Base-by-base conservation (phyloP, 2,113 vertebrate species). In the Nannospalax galili region DNA sequence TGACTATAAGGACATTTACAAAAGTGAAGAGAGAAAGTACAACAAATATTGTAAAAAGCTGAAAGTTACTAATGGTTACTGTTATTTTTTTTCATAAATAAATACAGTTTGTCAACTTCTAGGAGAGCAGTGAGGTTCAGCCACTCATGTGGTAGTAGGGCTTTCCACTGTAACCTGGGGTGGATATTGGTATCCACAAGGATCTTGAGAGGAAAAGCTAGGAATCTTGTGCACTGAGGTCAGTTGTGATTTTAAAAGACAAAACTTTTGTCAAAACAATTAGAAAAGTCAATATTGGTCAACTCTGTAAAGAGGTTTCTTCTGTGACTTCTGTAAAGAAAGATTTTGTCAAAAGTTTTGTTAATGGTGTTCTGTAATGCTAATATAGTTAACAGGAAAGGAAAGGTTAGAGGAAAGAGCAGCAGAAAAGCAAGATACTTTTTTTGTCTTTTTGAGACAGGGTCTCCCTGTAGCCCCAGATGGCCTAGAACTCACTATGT, bases 61-160 rank as follows among this genome's bases (percentile, higher is more conserved):
- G 35, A 60, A 80, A 42, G 77, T 45, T 48, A 87, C 45, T 58
- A 74, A 80, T 19, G 52, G 15, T 80, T 95, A 20, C 15, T 86
- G 62, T 40, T 88, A 81, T 84, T 92, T 77, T 10, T 70, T 77
- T 88, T 81, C 60, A 74, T 92, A 81, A 89, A 81, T 81, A 88
- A 96, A 84, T 14, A 62, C 7, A 78, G 20, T 1, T 65, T 86
- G 77, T 80, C 14, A 84, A 62, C 24, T 70, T 94, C 56, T 65
- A 90, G 82, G 65, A 73, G 17, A 88, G 30, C 6, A 78, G 77
- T 84, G 77, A 69, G 82, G 77, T 1, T 69, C 58, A 87, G 56
- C 20, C 73, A 90, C 64, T 9, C 3, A 15, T 42, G 4, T 64
- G 17, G 58, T 22, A 82, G n/a, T n/a, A 75, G 32, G 30, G 26